phyloP scores from a whole-genome alignment of 2,888 invertebrate species.

The Monoplex corrugatus region DNA sequence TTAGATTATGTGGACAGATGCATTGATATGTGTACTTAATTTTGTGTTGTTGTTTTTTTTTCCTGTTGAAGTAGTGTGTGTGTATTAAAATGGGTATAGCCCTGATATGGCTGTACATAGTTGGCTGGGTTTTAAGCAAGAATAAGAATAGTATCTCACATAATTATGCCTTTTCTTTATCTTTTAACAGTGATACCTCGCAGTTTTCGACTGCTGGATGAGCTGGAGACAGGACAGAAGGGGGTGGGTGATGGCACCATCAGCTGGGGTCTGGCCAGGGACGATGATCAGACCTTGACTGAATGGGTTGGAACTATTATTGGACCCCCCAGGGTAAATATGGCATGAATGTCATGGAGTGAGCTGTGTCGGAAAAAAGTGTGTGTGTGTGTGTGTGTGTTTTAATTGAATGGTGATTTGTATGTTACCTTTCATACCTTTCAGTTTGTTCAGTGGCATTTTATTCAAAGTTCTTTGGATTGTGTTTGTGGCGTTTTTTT shows the following conservation, averaged over 20 bases:
- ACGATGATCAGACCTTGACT: conserved; percentile 96
- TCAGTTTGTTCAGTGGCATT: no score
- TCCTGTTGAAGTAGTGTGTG: neutral
- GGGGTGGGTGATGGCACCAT: conserved; percentile 99
- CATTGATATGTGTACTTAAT: neutral
- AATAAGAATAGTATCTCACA: neutral
- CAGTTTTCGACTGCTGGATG: conserved; percentile 98
- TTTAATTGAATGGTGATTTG: no score
- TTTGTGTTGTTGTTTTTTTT: neutral
- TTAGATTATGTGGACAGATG: no score
- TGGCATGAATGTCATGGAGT: no score
- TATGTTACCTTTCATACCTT: no score
- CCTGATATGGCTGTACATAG: neutral
- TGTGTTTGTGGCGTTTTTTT: no score
- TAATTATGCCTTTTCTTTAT: no score
- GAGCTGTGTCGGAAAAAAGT: no score
- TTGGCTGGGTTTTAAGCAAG: neutral
- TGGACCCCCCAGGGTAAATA: conserved; percentile 97
- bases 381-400: no score
- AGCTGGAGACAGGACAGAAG: conserved; percentile 99
- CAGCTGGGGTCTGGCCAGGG: conserved; percentile 99
- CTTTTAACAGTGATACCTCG: conserved; percentile 88
- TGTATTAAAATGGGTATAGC: neutral
- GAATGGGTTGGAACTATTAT: conserved; percentile 99
- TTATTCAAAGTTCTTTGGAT: no score